These are phyloP conservation scores for Parnassius orleans DNA, from an alignment of 2,888 invertebrate genomes.

Conservation along the genomic window DNA sequence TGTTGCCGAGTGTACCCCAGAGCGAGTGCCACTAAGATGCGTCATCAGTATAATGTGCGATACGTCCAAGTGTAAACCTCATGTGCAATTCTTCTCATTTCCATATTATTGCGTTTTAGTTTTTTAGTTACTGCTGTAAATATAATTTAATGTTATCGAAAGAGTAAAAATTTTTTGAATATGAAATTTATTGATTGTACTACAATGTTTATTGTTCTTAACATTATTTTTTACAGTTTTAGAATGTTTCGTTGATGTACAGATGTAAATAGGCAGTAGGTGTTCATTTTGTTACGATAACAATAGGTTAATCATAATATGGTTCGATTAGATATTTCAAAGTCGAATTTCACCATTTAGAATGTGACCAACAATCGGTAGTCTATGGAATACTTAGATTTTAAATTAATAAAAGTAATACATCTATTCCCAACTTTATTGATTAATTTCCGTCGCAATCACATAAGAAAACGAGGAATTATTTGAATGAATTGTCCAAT, in stretches of 20 bases:
- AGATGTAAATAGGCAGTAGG: conserved; percentile 73
- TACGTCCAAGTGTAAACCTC: conserved; percentile 73
- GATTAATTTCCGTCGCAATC: conserved; percentile 48
- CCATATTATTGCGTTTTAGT: conserved; percentile 75
- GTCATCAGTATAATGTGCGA: conserved; percentile 58
- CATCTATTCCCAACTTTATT: conserved; percentile 34
- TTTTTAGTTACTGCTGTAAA: conserved; percentile 75
- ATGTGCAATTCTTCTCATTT: conserved; percentile 79
- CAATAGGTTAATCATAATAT: conserved; percentile 37
- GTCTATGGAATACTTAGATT: conserved; percentile 26
- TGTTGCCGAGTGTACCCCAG: conserved; percentile 14
- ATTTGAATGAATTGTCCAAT: conserved; percentile 74
- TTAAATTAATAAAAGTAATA: conserved; percentile 31
- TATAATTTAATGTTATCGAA: conserved; percentile 70
- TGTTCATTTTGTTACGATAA: conserved; percentile 50
- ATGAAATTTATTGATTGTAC: conserved; percentile 65
- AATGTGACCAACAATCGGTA: conserved; percentile 17
- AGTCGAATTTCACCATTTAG: conserved; percentile 7
- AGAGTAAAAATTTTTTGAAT: conserved; percentile 51
- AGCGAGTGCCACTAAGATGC: conserved; percentile 48
- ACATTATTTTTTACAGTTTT: conserved; percentile 69
- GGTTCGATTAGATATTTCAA: conserved; percentile 17
- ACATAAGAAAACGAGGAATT: conserved; percentile 57
- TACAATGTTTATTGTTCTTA: conserved; percentile 72
- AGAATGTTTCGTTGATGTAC: conserved; percentile 77